Base-by-base conservation (phyloP, 2,113 vertebrate species). In the Sialia sialis region DNA sequence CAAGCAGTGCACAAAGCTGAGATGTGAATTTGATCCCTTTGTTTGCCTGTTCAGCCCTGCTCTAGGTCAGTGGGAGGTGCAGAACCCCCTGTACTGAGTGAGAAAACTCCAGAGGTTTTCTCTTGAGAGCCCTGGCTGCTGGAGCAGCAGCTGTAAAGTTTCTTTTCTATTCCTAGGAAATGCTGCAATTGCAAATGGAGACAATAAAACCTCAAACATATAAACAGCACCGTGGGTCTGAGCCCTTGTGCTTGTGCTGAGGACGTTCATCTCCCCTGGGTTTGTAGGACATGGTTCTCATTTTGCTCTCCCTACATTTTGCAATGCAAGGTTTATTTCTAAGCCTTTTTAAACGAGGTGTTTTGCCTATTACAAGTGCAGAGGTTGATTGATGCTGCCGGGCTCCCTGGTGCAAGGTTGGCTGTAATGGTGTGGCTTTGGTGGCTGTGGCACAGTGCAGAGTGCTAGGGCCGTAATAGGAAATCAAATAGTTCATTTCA, bases 401-500 rank as follows among this genome's bases (percentile, higher is more conserved):
- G 84, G 78, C 56, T 96, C 46, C 39, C 86, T 87, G 87, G 84
- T 87, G 92, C 94, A 94, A 94, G 95, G 78, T 69, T 84, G 62
- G 85, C 88, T 92, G 95, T 68, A 26, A 76, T 79, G 83, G 3
- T 13, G 17, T 82, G 87, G 74, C 85, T 96, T 67, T 96, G 87
- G 85, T 89, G 60, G 74, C 72, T 84, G 18, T 87, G 97, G 92
- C 39, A 88, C 88, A 86, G 76, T 49, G 56, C 87, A 90, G 76
- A 78, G 75, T 77, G 78, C 44, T 97, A 60, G 36, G 82, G 86
- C 85, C 93, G 38, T 95, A 98, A 95, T 88, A 95, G 95, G 95
- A 97, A 97, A 97, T 96, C 97, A 97, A 97, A 95, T 75, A 96
- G 82, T 91, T 97, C 94, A 95, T 97, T 98, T 97, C 95, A 97